Evolutionary conservation across 2,113 vertebrate genomes (phyloP).

Genomic region (Typhlomys cinereus): DNA sequence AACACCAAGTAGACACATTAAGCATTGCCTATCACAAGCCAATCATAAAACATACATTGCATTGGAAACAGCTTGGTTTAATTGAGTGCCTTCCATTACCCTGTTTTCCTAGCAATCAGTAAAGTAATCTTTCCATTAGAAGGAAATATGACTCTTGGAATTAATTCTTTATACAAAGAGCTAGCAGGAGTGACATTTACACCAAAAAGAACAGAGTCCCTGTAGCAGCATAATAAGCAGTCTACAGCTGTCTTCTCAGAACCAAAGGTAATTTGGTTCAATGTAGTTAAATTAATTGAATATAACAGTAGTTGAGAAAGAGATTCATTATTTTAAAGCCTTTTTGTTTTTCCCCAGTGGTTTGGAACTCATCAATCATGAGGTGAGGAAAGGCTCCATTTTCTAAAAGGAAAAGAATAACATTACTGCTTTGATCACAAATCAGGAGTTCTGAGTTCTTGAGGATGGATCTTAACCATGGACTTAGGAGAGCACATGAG

Average conservation of each 20-base stretch:
- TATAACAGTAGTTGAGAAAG: constrained; percentile 78
- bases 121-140: constrained; percentile 85
- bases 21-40: constrained; percentile 85
- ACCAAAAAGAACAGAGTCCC: constrained; percentile 83
- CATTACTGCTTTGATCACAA: constrained; percentile 27
- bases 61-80: constrained; percentile 84
- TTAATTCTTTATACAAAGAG: constrained; percentile 86
- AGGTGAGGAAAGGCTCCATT: constrained; percentile 58
- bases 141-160: constrained; percentile 86
- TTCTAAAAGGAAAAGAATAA: constrained; percentile 62
- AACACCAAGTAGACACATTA: constrained; percentile 74
- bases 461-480: not conserved
- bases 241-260: constrained; percentile 83
- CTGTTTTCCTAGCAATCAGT: constrained; percentile 80
- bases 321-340: constrained; percentile 79
- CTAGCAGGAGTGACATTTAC: constrained; percentile 85
- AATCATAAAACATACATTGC: constrained; percentile 82
- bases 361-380: constrained; percentile 77
- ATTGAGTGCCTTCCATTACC: constrained; percentile 82
- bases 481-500: constrained; percentile 21
- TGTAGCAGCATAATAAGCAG: constrained; percentile 79
- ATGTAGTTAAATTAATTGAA: constrained; percentile 80
- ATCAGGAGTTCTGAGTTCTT: not conserved
- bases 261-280: constrained; percentile 82
- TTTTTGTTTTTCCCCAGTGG: constrained; percentile 84